Conservation (phyloP, 2,888 invertebrate species). For the Itoplectis maculator region DNA sequence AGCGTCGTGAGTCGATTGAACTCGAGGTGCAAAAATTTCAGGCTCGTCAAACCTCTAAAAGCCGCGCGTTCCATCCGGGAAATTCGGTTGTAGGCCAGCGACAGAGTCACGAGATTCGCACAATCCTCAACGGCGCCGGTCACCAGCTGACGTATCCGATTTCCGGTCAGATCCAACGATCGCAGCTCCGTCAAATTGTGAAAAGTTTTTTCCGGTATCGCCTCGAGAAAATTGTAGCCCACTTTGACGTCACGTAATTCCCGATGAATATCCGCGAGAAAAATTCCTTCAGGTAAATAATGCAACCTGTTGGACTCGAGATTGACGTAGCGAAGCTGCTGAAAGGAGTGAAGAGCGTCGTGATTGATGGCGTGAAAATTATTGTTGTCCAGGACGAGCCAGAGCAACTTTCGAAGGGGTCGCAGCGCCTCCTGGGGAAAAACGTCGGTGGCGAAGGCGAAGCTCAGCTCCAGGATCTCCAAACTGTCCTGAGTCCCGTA, state of each 20-base stretch:
- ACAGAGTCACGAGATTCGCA: conserved; percentile 91
- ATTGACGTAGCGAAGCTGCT: conserved; percentile 89
- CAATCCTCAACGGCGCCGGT: conserved; percentile 90
- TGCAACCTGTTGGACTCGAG: conserved; percentile 94
- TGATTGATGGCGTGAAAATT: conserved; percentile 91
- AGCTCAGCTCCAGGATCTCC: conserved; percentile 94
- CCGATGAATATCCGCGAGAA: conserved; percentile 89
- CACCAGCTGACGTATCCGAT: conserved; percentile 90
- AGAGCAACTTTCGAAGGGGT: conserved; percentile 90
- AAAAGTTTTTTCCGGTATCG: conserved; percentile 90
- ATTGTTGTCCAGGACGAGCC: conserved; percentile 95
- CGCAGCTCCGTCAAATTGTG: conserved; percentile 90
- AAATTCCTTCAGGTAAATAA: conserved; percentile 89
- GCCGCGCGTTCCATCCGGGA: conserved; percentile 90
- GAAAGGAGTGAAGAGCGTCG: conserved; percentile 88
- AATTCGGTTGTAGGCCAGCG: conserved; percentile 93
- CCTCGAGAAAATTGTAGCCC: conserved; percentile 92
- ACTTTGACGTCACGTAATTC: conserved; percentile 92
- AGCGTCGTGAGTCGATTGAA: conserved; percentile 91
- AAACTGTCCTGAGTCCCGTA: conserved; percentile 90
- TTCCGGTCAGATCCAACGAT: conserved; percentile 92
- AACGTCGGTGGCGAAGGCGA: conserved; percentile 92
- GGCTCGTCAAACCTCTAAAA: conserved; percentile 90
- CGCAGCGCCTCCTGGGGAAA: conserved; percentile 92
- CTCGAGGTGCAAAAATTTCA: conserved; percentile 93